Percentiles rank a stretch among this genome's conserved stretches.
Evolutionary conservation across 2,797 vertebrate species (phyloP).

Genomic region (Rachycentron canadum): DNA sequence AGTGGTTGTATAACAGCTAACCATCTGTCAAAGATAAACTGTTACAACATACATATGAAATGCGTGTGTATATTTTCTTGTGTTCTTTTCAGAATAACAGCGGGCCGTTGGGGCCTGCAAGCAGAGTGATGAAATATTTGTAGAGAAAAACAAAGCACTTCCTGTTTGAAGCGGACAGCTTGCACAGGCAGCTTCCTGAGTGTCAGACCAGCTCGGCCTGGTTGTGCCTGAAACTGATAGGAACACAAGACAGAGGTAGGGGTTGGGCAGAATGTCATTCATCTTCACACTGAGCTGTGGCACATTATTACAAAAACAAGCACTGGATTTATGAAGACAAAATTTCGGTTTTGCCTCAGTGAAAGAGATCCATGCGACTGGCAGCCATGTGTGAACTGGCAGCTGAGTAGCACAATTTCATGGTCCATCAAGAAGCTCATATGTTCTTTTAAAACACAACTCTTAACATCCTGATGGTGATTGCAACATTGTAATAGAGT

Average conservation of each 20-base stretch:
- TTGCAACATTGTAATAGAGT: neutral
- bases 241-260: neutral
- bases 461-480: neutral
- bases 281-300: constrained; percentile 1
- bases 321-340: constrained; percentile 9
- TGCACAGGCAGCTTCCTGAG: constrained; percentile 56
- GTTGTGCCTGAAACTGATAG: constrained; percentile 18
- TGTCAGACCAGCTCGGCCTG: constrained; percentile 13
- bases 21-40: neutral
- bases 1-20: neutral
- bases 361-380: neutral
- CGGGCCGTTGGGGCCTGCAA: constrained; percentile 35
- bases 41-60: constrained; percentile 3
- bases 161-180: constrained; percentile 53
- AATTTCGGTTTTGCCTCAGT: neutral
- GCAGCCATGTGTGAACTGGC: constrained; percentile 16
- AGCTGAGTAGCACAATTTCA: neutral
- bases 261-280: neutral
- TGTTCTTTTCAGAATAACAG: constrained; percentile 5
- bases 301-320: constrained; percentile 20
- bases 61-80: constrained; percentile 22
- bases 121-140: constrained; percentile 68
- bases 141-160: constrained; percentile 57
- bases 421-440: neutral
- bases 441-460: neutral